Percentiles rank a stretch among this genome's conserved stretches.
phyloP scores from a whole-genome alignment of 2,113 vertebrate genomes.

The Platichthys stellatus region DNA sequence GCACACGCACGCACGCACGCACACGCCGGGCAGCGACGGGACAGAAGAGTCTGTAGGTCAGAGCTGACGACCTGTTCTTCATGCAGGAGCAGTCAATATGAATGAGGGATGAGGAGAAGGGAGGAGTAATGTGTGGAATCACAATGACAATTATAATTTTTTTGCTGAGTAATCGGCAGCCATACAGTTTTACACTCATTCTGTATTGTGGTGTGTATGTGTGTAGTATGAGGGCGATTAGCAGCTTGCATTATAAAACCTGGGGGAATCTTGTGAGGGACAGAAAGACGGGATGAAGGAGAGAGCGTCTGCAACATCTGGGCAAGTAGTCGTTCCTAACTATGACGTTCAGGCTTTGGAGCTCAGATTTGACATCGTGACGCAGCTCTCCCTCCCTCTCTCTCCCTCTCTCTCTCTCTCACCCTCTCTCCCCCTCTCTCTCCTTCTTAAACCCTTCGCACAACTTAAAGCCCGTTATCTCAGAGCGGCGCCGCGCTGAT shows the following conservation, averaged over 20 bases:
- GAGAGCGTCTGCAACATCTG: no score
- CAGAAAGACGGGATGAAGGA: neutral
- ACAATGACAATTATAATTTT: neutral
- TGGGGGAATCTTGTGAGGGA: neutral
- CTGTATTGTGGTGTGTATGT: no score
- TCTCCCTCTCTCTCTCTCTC: conserved; percentile 5
- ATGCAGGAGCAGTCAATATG: conserved; percentile 41
- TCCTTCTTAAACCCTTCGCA: neutral
- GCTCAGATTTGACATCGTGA: conserved; percentile 7
- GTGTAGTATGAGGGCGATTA: no score
- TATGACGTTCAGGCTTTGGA: neutral
- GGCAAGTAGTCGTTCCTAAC: neutral
- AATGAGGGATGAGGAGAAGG: conserved; percentile 14
- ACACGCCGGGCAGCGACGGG: neutral
- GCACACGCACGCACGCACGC: neutral
- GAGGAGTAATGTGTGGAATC: conserved; percentile 21
- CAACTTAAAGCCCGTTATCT: conserved; percentile 51
- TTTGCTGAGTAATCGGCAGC: no score
- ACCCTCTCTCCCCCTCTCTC: neutral
- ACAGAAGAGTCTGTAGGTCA: conserved; percentile 39
- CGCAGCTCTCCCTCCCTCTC: neutral
- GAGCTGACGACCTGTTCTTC: conserved; percentile 41
- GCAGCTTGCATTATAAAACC: no score
- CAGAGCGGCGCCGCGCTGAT: neutral
- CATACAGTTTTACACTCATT: no score